Evolutionary conservation across 2,113 vertebrate species (phyloP), one percentile per base, ranked within the genome.

Genomic region (Meriones unguiculatus): DNA sequence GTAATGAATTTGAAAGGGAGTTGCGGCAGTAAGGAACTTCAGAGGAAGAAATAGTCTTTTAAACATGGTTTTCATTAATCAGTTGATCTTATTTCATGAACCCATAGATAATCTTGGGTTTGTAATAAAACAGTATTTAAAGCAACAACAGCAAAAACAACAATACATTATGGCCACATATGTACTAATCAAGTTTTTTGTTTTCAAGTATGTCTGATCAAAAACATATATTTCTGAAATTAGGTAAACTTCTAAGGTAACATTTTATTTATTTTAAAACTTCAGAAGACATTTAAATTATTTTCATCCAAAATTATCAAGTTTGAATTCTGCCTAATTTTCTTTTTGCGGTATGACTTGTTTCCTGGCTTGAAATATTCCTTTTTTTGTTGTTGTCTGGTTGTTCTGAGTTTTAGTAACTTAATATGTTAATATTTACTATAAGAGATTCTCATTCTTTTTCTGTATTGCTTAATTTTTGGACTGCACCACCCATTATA

Each of bases 391-490:
- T 69, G 35, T 17, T 85, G 77, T 38, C 90, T 64, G 46, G 1
- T 38, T 73, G 4, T 52, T 52, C 38, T 46, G 54, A 50, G 57
- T 90, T 93, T 90, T 35, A 78, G n/a, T 76, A 90, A 85, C 15
- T 77, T 73, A 87, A 50, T 46, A 62, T 9, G 38, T 30, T 62
- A 11, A 32, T n/a, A 62, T 65, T 92, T 73, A 24, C 81, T 67
- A 72, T 7, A 86, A 92, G 92, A 73, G n/a, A 85, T 92, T 80
- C 41, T 28, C 62, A 77, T n/a, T 91, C 6, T 91, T 84, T 88
- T 78, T 91, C n/a, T 95, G 14, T 41, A 78, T 10, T 76, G 80
- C 41, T 54, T 64, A 64, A 91, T 86, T 73, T 88, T 28, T 22
- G 18, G 38, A 46, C 59, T 38, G 80, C 6, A 77, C 73, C 52